Evolutionary conservation across 1,140 invertebrate genomes (phyloP), one percentile per base, ranked within the genome.

Genomic region (Mamestra configurata): DNA sequence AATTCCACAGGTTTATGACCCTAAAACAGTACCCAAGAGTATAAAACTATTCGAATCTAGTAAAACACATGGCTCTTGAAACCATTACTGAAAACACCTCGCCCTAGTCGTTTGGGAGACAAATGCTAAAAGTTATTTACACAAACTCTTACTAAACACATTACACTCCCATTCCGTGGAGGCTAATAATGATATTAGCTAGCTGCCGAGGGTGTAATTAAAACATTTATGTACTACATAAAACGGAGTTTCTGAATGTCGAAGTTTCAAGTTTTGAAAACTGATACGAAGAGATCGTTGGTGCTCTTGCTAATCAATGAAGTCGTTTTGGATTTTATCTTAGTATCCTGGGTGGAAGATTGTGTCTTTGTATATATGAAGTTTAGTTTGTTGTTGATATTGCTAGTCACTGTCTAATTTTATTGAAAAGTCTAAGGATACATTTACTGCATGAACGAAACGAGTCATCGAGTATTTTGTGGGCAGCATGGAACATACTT

Each of bases 161-260:
- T 70, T 70, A 70, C 40, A 46, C n/a, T 49, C 40, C 11, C 40
- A 46, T 70, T 70, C 40, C 66, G 15, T 49, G 7, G 61, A 40
- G 61, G 22, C 40, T 70, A 70, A 70, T 70, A 49, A 70, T 70
- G 40, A 70, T 70, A 70, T 70, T 49, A 70, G 40, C 40, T 49
- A n/a, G 40, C 22, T 70, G 13, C 66, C 66, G 11, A 49, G 66
- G 66, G 66, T 24, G 66, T 49, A 70, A 70, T 70, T 70, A 70
- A 70, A 70, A 70, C 66, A 70, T 70, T 24, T 70, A 70, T 70
- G 22, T 57, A n/a, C 18, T 6, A 70, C 66, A 49, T 70, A 46
- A 70, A 70, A 70, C 18, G 20, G n/a, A 46, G 61, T 66, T 66
- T 66, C 66, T 70, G 6, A 24, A 0, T 18, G 35, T 20, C 22